Conservation (phyloP, 2,888 invertebrate species). For the Opisthograptis luteolata region DNA sequence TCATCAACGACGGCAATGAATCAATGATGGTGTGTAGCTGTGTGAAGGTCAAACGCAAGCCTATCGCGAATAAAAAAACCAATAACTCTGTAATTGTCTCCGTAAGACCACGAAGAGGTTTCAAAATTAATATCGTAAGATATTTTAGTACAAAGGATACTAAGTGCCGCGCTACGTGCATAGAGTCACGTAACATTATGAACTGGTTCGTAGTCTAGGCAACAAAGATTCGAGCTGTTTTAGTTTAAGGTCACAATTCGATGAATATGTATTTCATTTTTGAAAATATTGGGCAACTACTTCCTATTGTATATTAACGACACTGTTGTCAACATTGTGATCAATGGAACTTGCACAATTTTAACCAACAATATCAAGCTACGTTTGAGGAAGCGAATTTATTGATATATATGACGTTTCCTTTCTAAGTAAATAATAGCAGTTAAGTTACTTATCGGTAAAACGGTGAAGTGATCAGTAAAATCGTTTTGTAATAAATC, state of each 20-base stretch:
- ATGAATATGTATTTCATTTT: constrained; percentile 19
- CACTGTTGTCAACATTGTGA: not conserved
- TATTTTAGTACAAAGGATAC: too few species aligned
- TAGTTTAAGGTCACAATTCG: constrained; percentile 27
- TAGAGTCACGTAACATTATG: constrained; percentile 25
- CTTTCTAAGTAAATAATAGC: constrained; percentile 28
- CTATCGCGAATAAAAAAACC: too few species aligned
- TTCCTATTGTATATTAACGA: not conserved
- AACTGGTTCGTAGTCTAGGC: constrained; percentile 25
- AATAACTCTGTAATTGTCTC: too few species aligned
- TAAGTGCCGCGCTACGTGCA: constrained; percentile 17
- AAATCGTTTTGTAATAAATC: constrained; percentile 47
- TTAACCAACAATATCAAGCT: not conserved
- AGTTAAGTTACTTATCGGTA: constrained; percentile 49
- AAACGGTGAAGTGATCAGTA: constrained; percentile 42
- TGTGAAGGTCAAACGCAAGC: too few species aligned
- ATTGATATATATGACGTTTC: constrained; percentile 21
- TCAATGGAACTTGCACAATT: too few species aligned
- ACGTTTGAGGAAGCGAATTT: constrained; percentile 19
- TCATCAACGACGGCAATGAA: too few species aligned
- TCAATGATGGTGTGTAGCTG: too few species aligned
- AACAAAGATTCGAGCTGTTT: constrained; percentile 17
- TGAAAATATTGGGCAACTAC: constrained; percentile 10
- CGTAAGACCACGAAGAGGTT: too few species aligned
- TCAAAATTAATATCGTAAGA: too few species aligned